Evolutionary conservation across 2,888 invertebrate species (phyloP), one percentile per base, ranked within the genome.

Genomic region (Melieria omissa): DNA sequence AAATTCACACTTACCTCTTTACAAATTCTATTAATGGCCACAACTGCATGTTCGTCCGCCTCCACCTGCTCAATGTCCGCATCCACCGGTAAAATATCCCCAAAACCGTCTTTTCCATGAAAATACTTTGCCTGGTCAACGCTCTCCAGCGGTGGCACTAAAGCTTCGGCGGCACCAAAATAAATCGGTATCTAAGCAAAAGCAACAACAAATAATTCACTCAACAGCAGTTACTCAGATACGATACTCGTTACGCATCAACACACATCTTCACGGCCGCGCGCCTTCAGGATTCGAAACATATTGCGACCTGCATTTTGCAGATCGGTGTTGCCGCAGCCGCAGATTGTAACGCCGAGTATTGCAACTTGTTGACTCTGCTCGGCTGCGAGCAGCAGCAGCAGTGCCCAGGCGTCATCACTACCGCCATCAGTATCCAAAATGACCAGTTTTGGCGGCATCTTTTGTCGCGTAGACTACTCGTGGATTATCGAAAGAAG

Each of bases 81-180:
- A 29, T 87, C 85, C 29, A 86, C 84, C 0, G 87, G 88, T 9
- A 82, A 73, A n/a, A 88, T 87, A 81, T 93, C 93, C 3, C 93
- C 93, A 72, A 94, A 89, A 3, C 94, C 94, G 84, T 94, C 93
- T 41, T 82, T 79, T 0, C 94, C 94, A 79, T 91, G 90, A 77
- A 89, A 93, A 76, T 88, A 86, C 0, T 69, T 62, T 0, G 79
- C 81, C 0, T 81, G 79, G 80, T 79, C 8, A 74, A 81, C 61
- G 9, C 87, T 85, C 78, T 80, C 84, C 4, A 90, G 83, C 44
- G 90, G 76, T 14, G 90, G 87, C 4, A 81, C 67, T 42, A 84
- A 66, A 0, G 84, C 74, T n/a, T 88, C 84, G 66, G 88, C 85
- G 0, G 91, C 89, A 9, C 94, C 94, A 85, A 89, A 87, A 81